A percentile compares a stretch with the other conserved stretches of the same genome.
phyloP scores from a whole-genome alignment of 2,888 invertebrate genomes.

The Drosophila leonis region DNA sequence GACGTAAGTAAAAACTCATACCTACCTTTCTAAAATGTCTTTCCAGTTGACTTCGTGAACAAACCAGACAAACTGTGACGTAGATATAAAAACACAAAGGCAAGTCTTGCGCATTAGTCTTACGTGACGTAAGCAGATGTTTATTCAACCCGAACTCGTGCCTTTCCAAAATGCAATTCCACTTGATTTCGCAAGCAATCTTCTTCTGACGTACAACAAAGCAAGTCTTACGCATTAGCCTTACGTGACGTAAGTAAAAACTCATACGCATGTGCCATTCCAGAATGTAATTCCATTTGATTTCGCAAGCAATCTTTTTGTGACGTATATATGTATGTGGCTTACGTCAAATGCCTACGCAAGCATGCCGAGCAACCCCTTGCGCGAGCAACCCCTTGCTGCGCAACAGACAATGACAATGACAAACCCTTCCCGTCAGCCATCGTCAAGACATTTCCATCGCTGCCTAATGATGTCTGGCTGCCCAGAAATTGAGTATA shows the following conservation, averaged over 20 bases:
- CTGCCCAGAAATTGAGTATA: slow-evolving; percentile 24
- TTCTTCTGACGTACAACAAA: neutral
- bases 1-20: neutral
- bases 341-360: neutral
- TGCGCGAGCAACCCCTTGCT: slow-evolving; percentile 20
- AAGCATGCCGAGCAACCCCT: slow-evolving; percentile 7
- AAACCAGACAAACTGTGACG: no score
- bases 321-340: neutral
- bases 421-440: slow-evolving; percentile 1
- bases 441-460: slow-evolving; percentile 10
- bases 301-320: neutral
- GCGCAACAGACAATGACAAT: slow-evolving; percentile 4
- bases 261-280: neutral
- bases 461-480: slow-evolving; percentile 56
- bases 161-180: no score
- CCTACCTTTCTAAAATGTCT: no score
- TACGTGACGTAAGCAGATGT: neutral
- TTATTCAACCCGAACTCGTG: neutral
- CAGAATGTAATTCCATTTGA: neutral
- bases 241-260: neutral
- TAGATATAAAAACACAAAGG: neutral
- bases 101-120: neutral
- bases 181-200: neutral
- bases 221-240: neutral
- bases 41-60: no score